A percentile compares a stretch with the other conserved stretches of the same genome.
phyloP scores from a whole-genome alignment of 1,140 invertebrate species.

The Pentalonia nigronervosa region DNA sequence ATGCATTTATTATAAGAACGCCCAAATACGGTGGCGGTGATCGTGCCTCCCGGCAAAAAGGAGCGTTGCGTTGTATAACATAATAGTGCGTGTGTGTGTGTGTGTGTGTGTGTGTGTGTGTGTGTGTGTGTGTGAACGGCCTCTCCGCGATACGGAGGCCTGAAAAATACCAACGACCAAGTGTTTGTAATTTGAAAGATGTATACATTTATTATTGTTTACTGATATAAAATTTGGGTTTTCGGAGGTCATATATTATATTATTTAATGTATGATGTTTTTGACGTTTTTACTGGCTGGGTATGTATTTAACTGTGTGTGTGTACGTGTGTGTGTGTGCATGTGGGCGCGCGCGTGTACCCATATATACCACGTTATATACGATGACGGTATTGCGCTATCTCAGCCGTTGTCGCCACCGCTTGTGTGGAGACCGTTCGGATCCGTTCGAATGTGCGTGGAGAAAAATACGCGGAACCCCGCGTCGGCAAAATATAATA shows the following conservation, averaged over 20 bases:
- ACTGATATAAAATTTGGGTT: not conserved
- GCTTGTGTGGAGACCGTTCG: not conserved
- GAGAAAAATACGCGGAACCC: not conserved
- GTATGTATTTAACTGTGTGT: not conserved
- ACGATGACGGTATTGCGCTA: not conserved
- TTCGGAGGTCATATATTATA: not conserved
- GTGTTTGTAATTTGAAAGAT: not conserved
- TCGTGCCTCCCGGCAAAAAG: not conserved
- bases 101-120: not conserved
- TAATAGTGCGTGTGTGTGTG: not conserved
- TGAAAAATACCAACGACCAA: not conserved
- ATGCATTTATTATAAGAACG: not conserved
- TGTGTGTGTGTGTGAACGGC: not conserved
- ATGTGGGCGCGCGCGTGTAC: too few species aligned
- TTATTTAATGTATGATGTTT: not conserved
- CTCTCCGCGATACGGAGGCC: not conserved
- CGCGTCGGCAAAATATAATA: not conserved
- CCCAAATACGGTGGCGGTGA: not conserved
- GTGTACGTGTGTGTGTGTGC: too few species aligned
- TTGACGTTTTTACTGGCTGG: not conserved
- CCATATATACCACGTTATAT: too few species aligned
- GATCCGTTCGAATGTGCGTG: not conserved
- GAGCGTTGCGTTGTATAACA: not conserved
- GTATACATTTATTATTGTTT: slow-evolving; percentile 1
- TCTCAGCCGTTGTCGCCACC: not conserved